Percentiles rank a stretch among this genome's conserved stretches.
These are phyloP conservation scores for Trachelus troglodyta DNA, from an alignment of 2,888 invertebrate genomes.

Conservation along the genomic window DNA sequence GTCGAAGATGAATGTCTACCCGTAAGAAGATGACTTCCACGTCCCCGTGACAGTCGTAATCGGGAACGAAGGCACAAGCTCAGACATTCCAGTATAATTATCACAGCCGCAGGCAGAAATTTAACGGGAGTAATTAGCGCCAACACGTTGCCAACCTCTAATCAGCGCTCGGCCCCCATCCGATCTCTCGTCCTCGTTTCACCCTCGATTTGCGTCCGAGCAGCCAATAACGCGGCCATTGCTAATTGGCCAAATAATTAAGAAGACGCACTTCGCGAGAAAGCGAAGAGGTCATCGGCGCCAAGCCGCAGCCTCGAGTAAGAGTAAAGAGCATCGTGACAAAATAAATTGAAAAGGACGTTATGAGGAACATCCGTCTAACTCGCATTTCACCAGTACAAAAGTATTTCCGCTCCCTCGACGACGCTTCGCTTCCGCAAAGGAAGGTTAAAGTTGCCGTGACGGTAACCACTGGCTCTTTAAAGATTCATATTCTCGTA, in stretches of 20 bases:
- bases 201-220: conserved; percentile 21
- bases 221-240: neutral
- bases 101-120: neutral
- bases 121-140: conserved; percentile 24
- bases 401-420: neutral
- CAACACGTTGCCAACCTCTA: conserved; percentile 28
- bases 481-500: neutral
- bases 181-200: neutral
- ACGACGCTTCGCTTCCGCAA: neutral
- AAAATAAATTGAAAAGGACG: neutral
- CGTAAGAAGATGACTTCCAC: neutral
- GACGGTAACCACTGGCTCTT: neutral
- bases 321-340: neutral
- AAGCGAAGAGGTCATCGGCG: neutral
- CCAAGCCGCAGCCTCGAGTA: neutral
- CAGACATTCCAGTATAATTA: neutral
- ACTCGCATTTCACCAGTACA: neutral
- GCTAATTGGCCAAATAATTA: neutral
- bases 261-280: neutral
- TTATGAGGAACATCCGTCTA: neutral
- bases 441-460: neutral
- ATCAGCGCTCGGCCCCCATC: conserved; percentile 14
- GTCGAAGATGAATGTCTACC: neutral
- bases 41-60: neutral
- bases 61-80: neutral